These are phyloP conservation scores for Macropus fuliginosus DNA, from an alignment of 2,797 vertebrate species.

Conservation along the genomic window DNA sequence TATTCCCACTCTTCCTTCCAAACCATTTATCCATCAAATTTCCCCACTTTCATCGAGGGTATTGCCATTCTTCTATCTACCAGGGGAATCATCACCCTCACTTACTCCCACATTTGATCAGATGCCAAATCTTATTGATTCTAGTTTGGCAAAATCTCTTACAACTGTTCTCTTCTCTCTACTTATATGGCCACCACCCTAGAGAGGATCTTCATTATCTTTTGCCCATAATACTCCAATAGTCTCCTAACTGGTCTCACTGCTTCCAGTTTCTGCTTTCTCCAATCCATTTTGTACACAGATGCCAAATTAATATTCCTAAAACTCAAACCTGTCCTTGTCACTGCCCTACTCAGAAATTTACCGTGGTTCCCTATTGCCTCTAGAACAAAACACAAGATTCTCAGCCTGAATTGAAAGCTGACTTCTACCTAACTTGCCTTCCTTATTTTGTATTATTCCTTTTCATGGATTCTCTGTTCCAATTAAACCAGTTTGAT, in stretches of 20 bases:
- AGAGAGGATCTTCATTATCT: not conserved
- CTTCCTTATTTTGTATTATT: not conserved
- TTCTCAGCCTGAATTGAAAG: not conserved
- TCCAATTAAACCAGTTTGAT: not conserved
- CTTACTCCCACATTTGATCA: not conserved
- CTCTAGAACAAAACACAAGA: not conserved
- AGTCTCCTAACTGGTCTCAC: not conserved
- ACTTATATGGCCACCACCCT: not conserved
- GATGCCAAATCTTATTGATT: not conserved
- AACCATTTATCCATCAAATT: not conserved
- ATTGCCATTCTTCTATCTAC: not conserved
- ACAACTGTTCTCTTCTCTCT: not conserved
- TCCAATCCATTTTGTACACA: not conserved
- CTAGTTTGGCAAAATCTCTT: not conserved
- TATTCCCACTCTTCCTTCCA: not conserved
- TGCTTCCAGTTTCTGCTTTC: not conserved
- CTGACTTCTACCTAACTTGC: not conserved
- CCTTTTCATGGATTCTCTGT: not conserved
- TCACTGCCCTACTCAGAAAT: not conserved
- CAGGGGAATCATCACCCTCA: not conserved
- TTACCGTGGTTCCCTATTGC: not conserved
- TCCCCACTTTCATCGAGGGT: not conserved
- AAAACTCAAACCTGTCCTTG: not conserved
- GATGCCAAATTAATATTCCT: not conserved
- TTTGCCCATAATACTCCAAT: not conserved